A percentile compares a stretch with the other conserved stretches of the same genome.
Conservation (phyloP, 2,888 invertebrate genomes). For the Antitype chi region DNA sequence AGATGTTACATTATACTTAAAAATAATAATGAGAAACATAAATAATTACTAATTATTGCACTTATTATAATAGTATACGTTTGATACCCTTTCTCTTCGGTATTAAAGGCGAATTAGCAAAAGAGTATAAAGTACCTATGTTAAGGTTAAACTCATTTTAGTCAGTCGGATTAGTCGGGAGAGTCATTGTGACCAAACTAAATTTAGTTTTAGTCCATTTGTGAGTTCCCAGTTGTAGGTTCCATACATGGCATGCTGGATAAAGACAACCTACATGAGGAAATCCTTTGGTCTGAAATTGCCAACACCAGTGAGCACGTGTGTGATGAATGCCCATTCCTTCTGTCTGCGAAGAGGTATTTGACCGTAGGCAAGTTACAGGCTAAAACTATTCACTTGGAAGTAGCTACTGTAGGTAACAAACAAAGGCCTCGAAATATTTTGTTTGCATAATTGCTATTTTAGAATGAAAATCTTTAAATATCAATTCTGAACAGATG, state of each 20-base stretch:
- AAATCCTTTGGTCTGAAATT: background rate
- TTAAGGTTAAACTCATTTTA: conserved; percentile 29
- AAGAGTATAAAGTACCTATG: conserved; percentile 81
- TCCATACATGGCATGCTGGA: background rate
- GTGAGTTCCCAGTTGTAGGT: background rate
- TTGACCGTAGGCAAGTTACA: background rate
- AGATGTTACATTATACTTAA: conserved; percentile 41
- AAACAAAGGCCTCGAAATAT: background rate
- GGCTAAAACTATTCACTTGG: background rate
- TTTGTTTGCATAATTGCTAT: background rate
- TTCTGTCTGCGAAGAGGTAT: background rate
- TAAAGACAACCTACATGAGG: background rate
- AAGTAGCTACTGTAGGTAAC: background rate
- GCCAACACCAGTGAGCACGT: background rate
- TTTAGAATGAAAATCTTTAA: background rate
- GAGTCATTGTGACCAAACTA: conserved; percentile 26
- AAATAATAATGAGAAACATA: conserved; percentile 46
- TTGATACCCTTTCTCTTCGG: conserved; percentile 81
- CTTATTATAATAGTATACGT: conserved; percentile 66
- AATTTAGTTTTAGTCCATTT: background rate
- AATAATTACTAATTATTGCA: conserved; percentile 61
- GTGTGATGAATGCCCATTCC: background rate
- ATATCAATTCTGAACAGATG: background rate
- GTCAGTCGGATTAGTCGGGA: conserved; percentile 44
- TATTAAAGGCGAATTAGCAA: conserved; percentile 72